Conservation (phyloP, 2,797 vertebrate species). For the Schizopygopsis pylzovi region DNA sequence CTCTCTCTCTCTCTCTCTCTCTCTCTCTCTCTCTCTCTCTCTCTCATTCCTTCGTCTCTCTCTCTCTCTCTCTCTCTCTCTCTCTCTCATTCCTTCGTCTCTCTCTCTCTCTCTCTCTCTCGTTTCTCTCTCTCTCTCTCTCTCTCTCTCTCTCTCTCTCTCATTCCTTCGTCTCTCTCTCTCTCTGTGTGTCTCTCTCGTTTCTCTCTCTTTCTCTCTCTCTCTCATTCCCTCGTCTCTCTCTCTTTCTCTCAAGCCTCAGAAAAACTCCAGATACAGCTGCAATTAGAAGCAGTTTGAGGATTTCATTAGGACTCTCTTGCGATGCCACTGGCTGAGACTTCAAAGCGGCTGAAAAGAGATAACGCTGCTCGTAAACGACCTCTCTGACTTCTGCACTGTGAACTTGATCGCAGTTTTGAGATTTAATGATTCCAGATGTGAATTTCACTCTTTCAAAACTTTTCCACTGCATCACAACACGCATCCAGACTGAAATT, state of each 20-base stretch:
- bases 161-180: too few species aligned
- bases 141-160: too few species aligned
- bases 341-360: slow-evolving; percentile 81
- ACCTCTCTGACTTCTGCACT: neutral
- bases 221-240: neutral
- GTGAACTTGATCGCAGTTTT: neutral
- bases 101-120: too few species aligned
- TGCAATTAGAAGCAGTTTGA: slow-evolving; percentile 77
- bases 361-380: neutral
- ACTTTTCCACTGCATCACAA: neutral
- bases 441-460: neutral
- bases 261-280: slow-evolving; percentile 63
- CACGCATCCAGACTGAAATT: neutral
- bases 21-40: too few species aligned
- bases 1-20: too few species aligned
- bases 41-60: too few species aligned
- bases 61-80: too few species aligned
- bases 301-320: slow-evolving; percentile 77
- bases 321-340: slow-evolving; percentile 80
- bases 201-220: too few species aligned
- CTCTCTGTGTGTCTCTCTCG: too few species aligned
- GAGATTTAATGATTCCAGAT: neutral
- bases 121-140: too few species aligned
- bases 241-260: slow-evolving; percentile 53
- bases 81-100: too few species aligned